Evolutionary conservation across 1,140 invertebrate genomes (phyloP), one percentile per base, ranked within the genome.

Genomic region (Drosophila ohnishii): DNA sequence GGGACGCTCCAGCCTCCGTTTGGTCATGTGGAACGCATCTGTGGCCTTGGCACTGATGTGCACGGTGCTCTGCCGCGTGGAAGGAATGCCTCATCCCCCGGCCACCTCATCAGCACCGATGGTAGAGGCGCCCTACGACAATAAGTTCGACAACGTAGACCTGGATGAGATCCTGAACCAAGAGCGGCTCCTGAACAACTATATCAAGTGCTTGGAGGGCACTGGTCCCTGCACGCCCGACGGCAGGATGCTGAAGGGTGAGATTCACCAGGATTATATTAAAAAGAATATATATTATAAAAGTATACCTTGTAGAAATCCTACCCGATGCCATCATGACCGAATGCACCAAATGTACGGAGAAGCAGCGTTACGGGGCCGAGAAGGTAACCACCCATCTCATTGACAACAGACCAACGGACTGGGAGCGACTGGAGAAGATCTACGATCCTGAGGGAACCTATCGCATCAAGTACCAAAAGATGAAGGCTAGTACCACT

Each of bases 101-200:
- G 34, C 78, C 5, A 53, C 79, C 5, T 42, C 82, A 14, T 34
- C 42, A 48, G 65, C 45, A 8, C 59, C 40, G 5, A 57, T 35
- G 55, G 62, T 39, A 32, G 59, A 77, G 3, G 90, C 91, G 93
- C 92, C 42, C 16, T 96, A 96, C 78, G 95, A 95, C 0, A 93
- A 92, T 25, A 95, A 95, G 86, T 96, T 94, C 75, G 96, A 96
- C 80, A 94, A 95, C 74, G 92, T 96, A 25, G 91, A 96, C 78
- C 13, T 96, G 16, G 93, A 96, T 34, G 93, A 95, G 67, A 94
- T 97, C 60, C 80, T 96, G 0, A 79, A 85, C 0, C 96, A 94
- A 80, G 94, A 95, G 1, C 92, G 95, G 22, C 90, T 97, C 16
- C 80, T 96, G 1, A 92, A 92, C 11, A 94, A 93, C 45, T 96